Evolutionary conservation across 2,113 vertebrate genomes (phyloP), one percentile per base, ranked within the genome.

Genomic region (Dascyllus trimaculatus): DNA sequence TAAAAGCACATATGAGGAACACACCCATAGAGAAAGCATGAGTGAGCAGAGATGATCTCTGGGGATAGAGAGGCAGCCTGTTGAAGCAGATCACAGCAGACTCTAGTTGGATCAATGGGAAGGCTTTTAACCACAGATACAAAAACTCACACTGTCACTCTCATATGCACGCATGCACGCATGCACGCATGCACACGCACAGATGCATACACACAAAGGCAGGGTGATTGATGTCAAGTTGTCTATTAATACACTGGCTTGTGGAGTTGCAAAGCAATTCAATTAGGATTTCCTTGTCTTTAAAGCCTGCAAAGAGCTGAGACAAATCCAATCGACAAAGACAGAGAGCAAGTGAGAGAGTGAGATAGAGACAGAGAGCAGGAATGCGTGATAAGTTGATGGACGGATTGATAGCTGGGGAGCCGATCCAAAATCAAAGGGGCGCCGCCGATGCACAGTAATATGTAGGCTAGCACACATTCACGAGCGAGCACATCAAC

Each of bases 201-300:
- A 70, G 67, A 78, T 79, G 69, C 85, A 76, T 63, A 51, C 72
- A 64, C 85, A 91, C 79, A 90, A 80, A 89, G 71, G 78, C 75
- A 60, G 87, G 60, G 68, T 81, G 93, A 94, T 87, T 93, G 90
- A 94, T 95, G 93, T 94, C 90, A 92, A 91, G 69, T 85, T 91
- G 89, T 90, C 92, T 93, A 89, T 93, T 94, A 95, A 94, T 94
- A 93, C 89, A 92, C 89, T 85, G 87, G 72, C 87, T 89, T 86
- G 84, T 77, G 78, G 91, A 92, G 92, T 93, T 93, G 88, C 90
- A 93, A 91, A 91, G 90, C 91, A 94, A 95, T 95, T 95, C 91
- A 94, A 95, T 95, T 94, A 94, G 91, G 91, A 93, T 94, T 91
- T 93, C 89, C 89, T 87, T 91, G 88, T 94, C 91, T 93, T 93